Conservation (phyloP, 2,797 vertebrate species). For the Urosaurus nigricauda region DNA sequence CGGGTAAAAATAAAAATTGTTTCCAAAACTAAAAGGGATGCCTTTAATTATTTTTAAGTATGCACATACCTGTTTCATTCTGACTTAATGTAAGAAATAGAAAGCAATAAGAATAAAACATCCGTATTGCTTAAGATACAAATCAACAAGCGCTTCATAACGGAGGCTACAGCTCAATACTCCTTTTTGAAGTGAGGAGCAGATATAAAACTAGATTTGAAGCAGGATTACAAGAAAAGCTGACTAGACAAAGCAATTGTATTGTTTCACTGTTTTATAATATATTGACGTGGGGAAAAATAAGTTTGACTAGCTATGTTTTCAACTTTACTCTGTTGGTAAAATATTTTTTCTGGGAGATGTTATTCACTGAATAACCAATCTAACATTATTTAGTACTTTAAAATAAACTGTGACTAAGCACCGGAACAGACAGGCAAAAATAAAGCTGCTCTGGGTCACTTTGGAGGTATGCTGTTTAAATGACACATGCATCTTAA, state of each 20-base stretch:
- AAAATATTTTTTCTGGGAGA: not conserved
- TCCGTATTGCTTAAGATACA: conserved; percentile 40
- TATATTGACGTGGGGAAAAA: conserved; percentile 8
- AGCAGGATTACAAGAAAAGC: not conserved
- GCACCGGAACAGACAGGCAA: too few relatives aligned
- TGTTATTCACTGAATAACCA: not conserved
- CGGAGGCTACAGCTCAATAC: conserved; percentile 39
- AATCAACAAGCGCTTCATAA: conserved; percentile 51
- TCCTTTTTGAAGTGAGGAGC: conserved; percentile 40
- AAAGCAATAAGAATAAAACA: conserved; percentile 39
- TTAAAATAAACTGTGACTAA: not conserved
- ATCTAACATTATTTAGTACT: not conserved
- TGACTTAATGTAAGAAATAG: conserved; percentile 36
- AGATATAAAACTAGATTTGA: conserved; percentile 21
- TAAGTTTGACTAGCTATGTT: not conserved
- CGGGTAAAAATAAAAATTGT: conserved; percentile 20
- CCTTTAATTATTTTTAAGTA: conserved; percentile 4
- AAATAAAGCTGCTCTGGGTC: too few relatives aligned
- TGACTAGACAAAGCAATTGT: conserved; percentile 12
- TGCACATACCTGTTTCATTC: not conserved
- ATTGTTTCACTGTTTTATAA: conserved; percentile 9
- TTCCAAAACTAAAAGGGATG: conserved; percentile 13
- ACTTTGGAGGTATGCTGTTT: too few relatives aligned
- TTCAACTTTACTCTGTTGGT: not conserved
- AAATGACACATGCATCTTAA: too few relatives aligned